Evolutionary conservation across 2,888 invertebrate species (phyloP).

Genomic region (Sphaerophoria taeniata): DNA sequence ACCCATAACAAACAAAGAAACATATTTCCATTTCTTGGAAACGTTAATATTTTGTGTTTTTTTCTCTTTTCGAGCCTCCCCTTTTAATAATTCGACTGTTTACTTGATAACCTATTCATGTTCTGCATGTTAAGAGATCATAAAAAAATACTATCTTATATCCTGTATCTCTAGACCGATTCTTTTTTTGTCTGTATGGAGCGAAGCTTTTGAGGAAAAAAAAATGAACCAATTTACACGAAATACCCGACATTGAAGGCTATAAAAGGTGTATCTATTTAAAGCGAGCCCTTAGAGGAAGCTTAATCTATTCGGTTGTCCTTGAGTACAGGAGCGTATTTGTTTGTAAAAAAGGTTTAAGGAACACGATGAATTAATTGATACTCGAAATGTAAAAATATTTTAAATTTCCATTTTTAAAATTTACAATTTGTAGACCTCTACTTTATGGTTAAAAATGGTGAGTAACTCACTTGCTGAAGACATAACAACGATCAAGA

Average conservation of each 20-base stretch:
- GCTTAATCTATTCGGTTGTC: conserved; percentile 14
- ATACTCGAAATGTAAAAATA: no score
- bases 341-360: background rate
- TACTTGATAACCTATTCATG: conserved; percentile 73
- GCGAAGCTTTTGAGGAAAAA: conserved; percentile 19
- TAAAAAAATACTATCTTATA: conserved; percentile 58
- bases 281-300: conserved; percentile 33
- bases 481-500: no score
- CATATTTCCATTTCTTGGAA: conserved; percentile 33
- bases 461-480: no score
- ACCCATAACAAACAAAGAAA: conserved; percentile 52
- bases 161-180: background rate
- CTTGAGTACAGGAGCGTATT: conserved; percentile 17
- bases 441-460: no score
- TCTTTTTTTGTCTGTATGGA: conserved; percentile 22
- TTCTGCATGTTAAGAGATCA: conserved; percentile 72
- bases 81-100: conserved; percentile 58
- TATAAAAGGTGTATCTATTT: conserved; percentile 67
- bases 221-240: conserved; percentile 53
- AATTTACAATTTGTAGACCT: no score
- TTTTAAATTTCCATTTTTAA: no score
- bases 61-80: conserved; percentile 1
- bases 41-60: conserved; percentile 31
- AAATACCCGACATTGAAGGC: conserved; percentile 44
- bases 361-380: background rate